Percentiles rank a stretch among this genome's conserved stretches.
Conservation (phyloP, 2,888 invertebrate genomes). For the Drosophila seclusa region DNA sequence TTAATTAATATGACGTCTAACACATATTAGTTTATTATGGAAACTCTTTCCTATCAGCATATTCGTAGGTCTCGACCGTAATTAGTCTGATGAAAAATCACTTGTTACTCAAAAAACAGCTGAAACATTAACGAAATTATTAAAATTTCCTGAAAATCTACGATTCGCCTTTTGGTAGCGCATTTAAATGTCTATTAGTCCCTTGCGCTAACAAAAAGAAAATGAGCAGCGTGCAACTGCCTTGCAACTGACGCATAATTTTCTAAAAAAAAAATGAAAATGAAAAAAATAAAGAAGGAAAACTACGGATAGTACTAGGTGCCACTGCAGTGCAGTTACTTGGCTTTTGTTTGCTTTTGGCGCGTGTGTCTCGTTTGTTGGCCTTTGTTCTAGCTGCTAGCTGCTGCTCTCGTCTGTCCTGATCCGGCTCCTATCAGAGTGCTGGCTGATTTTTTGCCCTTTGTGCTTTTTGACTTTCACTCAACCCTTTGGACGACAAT, state of each 20-base stretch:
- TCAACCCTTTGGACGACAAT: slow-evolving; percentile 14
- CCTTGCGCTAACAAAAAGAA: slow-evolving; percentile 48
- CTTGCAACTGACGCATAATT: slow-evolving; percentile 51
- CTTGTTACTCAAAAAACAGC: neutral
- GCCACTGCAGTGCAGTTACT: slow-evolving; percentile 45
- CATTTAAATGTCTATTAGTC: neutral
- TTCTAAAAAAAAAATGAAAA: slow-evolving; percentile 41
- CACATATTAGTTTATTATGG: neutral
- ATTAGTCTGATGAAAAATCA: neutral
- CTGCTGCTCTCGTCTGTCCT: slow-evolving; percentile 11
- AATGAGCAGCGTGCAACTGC: slow-evolving; percentile 28
- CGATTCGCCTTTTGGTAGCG: neutral
- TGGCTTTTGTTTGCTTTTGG: slow-evolving; percentile 58
- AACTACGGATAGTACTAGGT: neutral
- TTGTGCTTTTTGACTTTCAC: slow-evolving; percentile 12
- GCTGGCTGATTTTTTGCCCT: slow-evolving; percentile 36
- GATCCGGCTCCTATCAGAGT: slow-evolving; percentile 27
- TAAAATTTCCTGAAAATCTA: neutral
- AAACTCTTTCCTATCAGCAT: neutral
- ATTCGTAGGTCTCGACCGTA: neutral
- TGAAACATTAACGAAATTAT: neutral
- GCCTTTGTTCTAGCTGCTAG: slow-evolving; percentile 51
- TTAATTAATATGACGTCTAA: neutral
- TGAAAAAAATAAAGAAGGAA: neutral
- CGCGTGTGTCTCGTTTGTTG: slow-evolving; percentile 57